Base-by-base conservation (phyloP, 2,113 vertebrate species). In the Alaudala cheleensis region DNA sequence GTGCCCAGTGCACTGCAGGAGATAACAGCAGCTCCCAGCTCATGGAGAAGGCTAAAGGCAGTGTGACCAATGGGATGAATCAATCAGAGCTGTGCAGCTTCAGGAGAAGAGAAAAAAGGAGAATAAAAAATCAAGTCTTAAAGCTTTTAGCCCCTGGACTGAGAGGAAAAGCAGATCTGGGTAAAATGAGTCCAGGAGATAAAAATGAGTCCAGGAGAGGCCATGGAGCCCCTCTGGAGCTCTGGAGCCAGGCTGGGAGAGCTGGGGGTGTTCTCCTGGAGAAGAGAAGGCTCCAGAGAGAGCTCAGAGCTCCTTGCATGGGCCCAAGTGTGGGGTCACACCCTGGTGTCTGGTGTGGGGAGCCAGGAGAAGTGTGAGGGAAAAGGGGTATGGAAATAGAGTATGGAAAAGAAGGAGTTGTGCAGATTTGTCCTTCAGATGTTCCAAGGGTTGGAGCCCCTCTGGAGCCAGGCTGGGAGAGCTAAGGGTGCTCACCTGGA, bases 401-500 rank as follows among this genome's bases (percentile, higher is more conserved):
- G 4, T 2, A 13, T 21, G 51, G 53, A 31, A 42, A 69, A 70
- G 0, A 2, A 6, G 22, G 12, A 25, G 42, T 11, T 78, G 51
- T 51, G 76, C 28, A 92, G 60, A 37, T 51, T 29, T 31, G 37
- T 71, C 9, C 16, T 29, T 58, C n/a, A 56, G 29, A 12, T 4
- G 9, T 10, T 61, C 16, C 6, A 13, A 40, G 17, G 21, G 28
- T 20, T 89, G 78, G n/a, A 34, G 21, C 6, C 1, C 5, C n/a
- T 62, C n/a, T n/a, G 34, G 45, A 70, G 28, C 29, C 51, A 33
- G 51, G 19, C 9, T 58, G 28, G 53, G 77, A 39, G 51, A 44
- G 37, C 44, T 42, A 51, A 67, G 51, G 0, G 0, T 39, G 44
- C 0, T 73, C 67, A 3, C 10, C 58, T 73, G 58, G 44, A 58